These are phyloP conservation scores for Corbicula japonica DNA, from an alignment of 2,888 invertebrate species.

Conservation along the genomic window DNA sequence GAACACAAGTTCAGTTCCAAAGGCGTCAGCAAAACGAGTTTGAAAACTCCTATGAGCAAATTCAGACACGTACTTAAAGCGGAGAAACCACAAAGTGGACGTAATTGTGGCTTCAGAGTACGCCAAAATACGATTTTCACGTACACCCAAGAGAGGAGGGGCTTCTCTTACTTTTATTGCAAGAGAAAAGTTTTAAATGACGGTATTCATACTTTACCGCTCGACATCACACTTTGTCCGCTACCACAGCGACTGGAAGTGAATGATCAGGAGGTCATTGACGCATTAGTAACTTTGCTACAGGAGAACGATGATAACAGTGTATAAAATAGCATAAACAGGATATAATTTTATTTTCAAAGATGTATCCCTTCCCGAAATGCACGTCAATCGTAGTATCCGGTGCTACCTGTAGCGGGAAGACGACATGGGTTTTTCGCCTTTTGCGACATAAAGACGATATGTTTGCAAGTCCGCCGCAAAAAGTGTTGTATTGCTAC, in stretches of 20 bases:
- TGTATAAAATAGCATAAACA: no score
- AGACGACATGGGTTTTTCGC: no score
- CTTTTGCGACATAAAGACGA: no score
- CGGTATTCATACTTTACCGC: not conserved
- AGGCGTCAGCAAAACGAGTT: conserved; percentile 32
- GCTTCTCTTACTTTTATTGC: no score
- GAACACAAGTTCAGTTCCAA: conserved; percentile 49
- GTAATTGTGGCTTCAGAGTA: not conserved
- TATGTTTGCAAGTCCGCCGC: no score
- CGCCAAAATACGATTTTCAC: not conserved
- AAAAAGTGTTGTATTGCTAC: no score
- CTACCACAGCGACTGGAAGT: not conserved
- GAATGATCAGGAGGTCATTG: not conserved
- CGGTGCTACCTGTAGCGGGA: no score
- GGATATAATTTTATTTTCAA: no score
- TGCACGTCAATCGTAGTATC: no score
- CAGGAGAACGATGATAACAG: not conserved
- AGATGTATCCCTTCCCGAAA: no score
- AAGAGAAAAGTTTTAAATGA: not conserved
- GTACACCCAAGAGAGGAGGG: not conserved
- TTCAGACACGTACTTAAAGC: conserved; percentile 16
- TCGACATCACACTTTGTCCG: not conserved
- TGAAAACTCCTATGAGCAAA: conserved; percentile 38
- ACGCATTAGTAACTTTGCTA: not conserved
- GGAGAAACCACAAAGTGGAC: not conserved